Evolutionary conservation across 2,113 vertebrate species (phyloP).

Genomic region (Fulica atra): DNA sequence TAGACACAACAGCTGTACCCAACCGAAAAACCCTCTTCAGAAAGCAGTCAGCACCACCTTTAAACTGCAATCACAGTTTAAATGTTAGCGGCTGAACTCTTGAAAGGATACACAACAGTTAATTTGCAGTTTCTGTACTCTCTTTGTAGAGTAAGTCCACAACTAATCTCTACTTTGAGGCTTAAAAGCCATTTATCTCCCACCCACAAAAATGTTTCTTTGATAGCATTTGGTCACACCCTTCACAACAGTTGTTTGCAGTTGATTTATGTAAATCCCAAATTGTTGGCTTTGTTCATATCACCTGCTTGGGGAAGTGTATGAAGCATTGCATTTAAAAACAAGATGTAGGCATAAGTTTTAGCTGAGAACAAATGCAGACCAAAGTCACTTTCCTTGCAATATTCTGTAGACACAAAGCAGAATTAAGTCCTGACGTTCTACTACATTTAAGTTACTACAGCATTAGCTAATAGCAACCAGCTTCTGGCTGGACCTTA

Average conservation of each 20-base stretch:
- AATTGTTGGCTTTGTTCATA: constrained; percentile 28
- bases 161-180: constrained; percentile 11
- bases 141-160: constrained; percentile 13
- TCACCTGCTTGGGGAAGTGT: constrained; percentile 13
- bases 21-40: not conserved
- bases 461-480: not conserved
- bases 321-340: constrained; percentile 16
- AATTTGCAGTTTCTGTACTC: not conserved
- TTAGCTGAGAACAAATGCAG: not conserved
- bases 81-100: not conserved
- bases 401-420: not conserved
- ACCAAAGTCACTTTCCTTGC: not conserved
- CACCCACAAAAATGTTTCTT: constrained; percentile 8
- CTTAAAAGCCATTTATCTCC: constrained; percentile 51
- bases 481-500: not conserved
- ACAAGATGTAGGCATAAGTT: not conserved
- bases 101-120: not conserved
- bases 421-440: not conserved
- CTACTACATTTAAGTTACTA: not conserved
- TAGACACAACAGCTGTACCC: not conserved
- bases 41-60: not conserved
- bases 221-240: constrained; percentile 40
- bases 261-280: constrained; percentile 57
- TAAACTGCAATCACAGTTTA: not conserved
- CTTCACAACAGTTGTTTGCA: not conserved